phyloP scores from a whole-genome alignment of 2,113 vertebrate genomes.

The Atrichornis clamosus region DNA sequence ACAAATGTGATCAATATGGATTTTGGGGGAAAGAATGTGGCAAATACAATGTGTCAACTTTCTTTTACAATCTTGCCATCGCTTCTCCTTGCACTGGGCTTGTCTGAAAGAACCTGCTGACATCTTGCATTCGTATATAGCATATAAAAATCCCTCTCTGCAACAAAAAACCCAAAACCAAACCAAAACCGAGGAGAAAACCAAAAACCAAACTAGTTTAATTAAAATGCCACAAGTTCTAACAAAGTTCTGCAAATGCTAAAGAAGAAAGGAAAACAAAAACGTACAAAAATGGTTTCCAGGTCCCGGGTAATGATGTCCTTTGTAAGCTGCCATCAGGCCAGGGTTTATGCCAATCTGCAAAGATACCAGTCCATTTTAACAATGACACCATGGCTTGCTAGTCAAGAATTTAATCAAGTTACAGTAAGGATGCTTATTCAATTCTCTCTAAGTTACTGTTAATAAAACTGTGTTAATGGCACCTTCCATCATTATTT shows the following conservation, averaged over 20 bases:
- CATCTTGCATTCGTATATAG: neutral
- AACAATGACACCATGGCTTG: neutral
- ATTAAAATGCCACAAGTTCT: neutral
- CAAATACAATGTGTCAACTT: neutral
- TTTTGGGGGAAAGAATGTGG: neutral
- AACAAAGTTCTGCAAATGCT: neutral
- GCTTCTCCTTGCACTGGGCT: neutral
- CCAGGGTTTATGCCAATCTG: constrained; percentile 99
- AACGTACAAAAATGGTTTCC: constrained; percentile 98
- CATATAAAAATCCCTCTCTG: neutral
- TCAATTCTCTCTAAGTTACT: neutral
- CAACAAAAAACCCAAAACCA: neutral
- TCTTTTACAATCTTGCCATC: neutral
- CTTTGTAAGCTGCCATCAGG: constrained; percentile 96
- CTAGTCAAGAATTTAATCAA: neutral
- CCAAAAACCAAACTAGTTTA: neutral
- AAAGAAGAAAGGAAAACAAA: neutral
- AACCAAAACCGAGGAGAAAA: neutral
- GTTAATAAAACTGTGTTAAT: neutral
- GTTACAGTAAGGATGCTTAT: neutral
- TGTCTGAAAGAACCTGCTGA: neutral
- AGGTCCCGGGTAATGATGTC: constrained; percentile 95
- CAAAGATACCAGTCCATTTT: constrained; percentile 25
- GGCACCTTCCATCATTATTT: neutral
- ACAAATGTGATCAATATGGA: neutral